A percentile compares a stretch with the other conserved stretches of the same genome.
Evolutionary conservation across 35 echinoderm and acorn worm genomes (phyloP).

Genomic region (Ophioderma brevispina): DNA sequence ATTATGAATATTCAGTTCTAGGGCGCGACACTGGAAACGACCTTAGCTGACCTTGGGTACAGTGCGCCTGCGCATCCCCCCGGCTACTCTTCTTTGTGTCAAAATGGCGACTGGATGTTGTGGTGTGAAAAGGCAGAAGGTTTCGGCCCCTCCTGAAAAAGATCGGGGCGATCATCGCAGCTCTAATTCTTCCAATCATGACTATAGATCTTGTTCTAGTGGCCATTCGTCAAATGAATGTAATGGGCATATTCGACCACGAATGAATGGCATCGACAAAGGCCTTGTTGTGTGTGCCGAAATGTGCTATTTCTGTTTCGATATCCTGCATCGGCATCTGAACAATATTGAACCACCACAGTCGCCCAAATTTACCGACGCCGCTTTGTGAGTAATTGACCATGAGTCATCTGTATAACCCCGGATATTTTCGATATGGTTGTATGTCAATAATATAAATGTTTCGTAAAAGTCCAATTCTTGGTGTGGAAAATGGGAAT

Average conservation of each 20-base stretch:
- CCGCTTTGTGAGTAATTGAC: conserved; percentile 88
- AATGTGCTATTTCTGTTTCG: conserved; percentile 99
- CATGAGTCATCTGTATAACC: no score
- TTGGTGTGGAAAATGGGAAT: no score
- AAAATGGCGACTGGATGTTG: conserved; percentile 99
- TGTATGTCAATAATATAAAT: no score
- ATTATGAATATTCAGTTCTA: neutral
- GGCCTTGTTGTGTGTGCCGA: conserved; percentile 87
- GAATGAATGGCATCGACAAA: conserved; percentile 65
- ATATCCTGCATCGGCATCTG: conserved; percentile 84
- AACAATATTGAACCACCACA: conserved; percentile 78
- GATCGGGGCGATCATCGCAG: conserved; percentile 17
- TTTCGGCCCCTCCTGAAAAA: conserved; percentile 92
- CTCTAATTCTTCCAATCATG: conserved; percentile 4
- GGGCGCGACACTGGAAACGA: neutral
- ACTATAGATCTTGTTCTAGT: conserved; percentile 16
- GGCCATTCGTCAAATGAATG: conserved; percentile 36
- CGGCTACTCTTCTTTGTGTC: conserved; percentile 29
- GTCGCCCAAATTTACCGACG: conserved; percentile 92
- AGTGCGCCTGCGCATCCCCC: neutral
- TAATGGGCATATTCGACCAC: conserved; percentile 1
- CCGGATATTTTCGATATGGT: no score
- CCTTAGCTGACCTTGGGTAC: neutral
- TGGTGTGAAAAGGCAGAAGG: conserved; percentile 99
- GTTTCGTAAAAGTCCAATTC: no score